These are phyloP conservation scores for Osmerus mordax DNA, from an alignment of 2,113 vertebrate species.

Conservation along the genomic window DNA sequence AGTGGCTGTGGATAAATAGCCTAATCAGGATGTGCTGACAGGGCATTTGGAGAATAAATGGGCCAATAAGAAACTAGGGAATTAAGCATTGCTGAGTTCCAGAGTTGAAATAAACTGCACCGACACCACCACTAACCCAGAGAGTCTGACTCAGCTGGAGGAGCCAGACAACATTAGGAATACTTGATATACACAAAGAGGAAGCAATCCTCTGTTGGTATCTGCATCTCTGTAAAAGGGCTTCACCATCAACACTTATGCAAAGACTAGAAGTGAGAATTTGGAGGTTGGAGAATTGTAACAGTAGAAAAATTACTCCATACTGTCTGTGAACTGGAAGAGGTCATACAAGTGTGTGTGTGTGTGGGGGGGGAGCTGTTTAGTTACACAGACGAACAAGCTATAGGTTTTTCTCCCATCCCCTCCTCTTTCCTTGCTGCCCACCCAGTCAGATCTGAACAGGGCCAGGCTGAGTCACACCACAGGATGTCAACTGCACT, in stretches of 20 bases:
- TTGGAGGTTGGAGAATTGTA: neutral
- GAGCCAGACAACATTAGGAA: neutral
- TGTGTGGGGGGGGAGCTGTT: neutral
- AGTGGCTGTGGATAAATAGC: conserved; percentile 19
- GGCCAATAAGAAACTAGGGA: neutral
- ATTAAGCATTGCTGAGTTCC: neutral
- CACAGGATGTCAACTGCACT: no score
- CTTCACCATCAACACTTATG: neutral
- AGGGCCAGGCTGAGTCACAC: neutral
- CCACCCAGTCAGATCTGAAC: neutral
- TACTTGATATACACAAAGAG: neutral
- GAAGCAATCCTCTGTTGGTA: neutral
- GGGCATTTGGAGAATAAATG: conserved; percentile 16
- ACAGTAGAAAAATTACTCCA: neutral
- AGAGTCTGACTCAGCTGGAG: neutral
- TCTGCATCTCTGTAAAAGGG: neutral
- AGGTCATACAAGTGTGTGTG: neutral
- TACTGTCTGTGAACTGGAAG: neutral
- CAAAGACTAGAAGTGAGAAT: neutral
- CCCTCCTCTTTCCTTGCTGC: neutral
- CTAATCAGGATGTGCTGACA: conserved; percentile 21
- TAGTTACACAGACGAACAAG: neutral
- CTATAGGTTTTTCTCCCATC: neutral
- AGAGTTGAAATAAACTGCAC: neutral
- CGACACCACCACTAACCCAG: neutral